Base-by-base conservation (phyloP, 64 coral and sea anemone species). In the Actinia tenebrosa region DNA sequence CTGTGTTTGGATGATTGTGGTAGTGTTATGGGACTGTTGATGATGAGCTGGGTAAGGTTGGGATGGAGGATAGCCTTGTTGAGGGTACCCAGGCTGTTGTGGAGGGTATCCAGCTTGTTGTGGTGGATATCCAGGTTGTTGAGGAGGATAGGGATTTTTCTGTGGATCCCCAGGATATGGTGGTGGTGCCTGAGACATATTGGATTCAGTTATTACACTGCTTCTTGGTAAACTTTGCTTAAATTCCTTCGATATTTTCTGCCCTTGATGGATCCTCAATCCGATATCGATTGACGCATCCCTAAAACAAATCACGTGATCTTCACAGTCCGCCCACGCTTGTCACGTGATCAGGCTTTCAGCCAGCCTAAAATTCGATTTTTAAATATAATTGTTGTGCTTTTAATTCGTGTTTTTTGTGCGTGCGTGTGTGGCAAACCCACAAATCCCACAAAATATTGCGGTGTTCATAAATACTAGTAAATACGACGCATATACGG, bases 1-100 rank as follows among this genome's bases (percentile, higher is more conserved):
- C 60, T 88, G 93, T 95, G 91, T 89, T 22, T 91, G 86, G 54
- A 88, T 86, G 13, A 91, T 88, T 0, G 88, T 91, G 19, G 92
- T 85, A 0, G 43, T 45, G 43, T 7, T 43, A 37, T 37, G 30
- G 6, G 13, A 14, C 4, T 16, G 14, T 50, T 45, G 42, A 1
- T 19, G 42, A 4, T 19, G 16, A 50, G 79, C 79, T 5, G 45
- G 45, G 10, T 81, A 81, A 5, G 44, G 44, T 10, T 45, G 79
- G 16, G 45, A 2, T 22, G 46, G 4, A 75, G 22, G 79, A 53
- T 81, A 81, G 79, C 79, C 79, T 52, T 81, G 79, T 11, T 75
- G 69, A 53, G 78, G 78, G 18, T 80, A 80, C 0, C 78, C 78
- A 42, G 72, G 19, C 17, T 80, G 78, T 18, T 80, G 78, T 53